Conservation (phyloP, 1,140 invertebrate genomes). For the Battus philenor region DNA sequence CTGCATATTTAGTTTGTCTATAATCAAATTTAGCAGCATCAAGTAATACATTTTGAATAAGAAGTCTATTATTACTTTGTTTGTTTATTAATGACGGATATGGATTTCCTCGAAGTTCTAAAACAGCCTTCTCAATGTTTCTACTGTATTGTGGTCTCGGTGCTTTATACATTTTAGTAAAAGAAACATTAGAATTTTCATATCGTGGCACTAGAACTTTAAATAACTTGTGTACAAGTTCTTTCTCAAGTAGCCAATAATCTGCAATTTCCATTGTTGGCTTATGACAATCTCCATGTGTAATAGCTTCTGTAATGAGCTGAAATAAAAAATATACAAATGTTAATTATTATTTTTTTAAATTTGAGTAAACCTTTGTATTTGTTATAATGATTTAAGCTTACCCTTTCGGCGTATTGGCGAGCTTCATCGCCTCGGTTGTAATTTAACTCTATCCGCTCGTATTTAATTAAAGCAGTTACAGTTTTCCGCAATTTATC, state of each 20-base stretch:
- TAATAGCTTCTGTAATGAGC: constrained; percentile 93
- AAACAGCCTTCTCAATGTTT: constrained; percentile 76
- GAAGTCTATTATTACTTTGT: constrained; percentile 75
- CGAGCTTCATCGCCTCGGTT: constrained; percentile 88
- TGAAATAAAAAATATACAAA: constrained; percentile 70
- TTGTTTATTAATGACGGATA: constrained; percentile 79
- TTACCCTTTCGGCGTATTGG: constrained; percentile 91
- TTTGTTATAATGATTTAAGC: constrained; percentile 16
- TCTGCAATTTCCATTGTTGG: constrained; percentile 93
- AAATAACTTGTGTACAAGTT: constrained; percentile 93
- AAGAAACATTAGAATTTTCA: constrained; percentile 82
- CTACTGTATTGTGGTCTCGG: constrained; percentile 79
- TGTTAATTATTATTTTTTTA: neutral
- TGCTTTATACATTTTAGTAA: constrained; percentile 84
- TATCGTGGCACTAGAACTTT: constrained; percentile 93
- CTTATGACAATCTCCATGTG: constrained; percentile 88
- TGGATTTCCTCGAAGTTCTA: constrained; percentile 88
- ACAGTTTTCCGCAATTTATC: constrained; percentile 87
- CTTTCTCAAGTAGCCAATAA: constrained; percentile 93
- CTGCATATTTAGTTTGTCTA: constrained; percentile 65
- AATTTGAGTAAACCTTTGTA: neutral
- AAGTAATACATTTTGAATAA: constrained; percentile 83
- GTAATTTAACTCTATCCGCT: constrained; percentile 90
- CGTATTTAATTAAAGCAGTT: constrained; percentile 90
- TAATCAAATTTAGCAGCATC: constrained; percentile 85